Base-by-base conservation (phyloP, 2,113 vertebrate species). In the Hydrochoerus hydrochaeris region DNA sequence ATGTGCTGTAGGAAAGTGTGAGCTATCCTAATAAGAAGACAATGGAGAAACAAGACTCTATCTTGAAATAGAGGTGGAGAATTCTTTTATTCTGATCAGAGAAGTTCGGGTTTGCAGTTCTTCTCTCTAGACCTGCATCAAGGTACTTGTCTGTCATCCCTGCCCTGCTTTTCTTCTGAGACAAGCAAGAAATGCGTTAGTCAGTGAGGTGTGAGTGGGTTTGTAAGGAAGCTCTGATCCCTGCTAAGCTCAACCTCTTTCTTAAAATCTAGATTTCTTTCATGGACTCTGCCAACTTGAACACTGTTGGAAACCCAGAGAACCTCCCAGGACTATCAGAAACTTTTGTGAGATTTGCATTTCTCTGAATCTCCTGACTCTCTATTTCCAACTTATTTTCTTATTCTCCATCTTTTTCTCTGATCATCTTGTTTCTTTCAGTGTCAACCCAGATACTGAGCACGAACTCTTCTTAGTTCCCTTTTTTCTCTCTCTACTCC, bases 171-270 rank as follows among this genome's bases (percentile, higher is more conserved):
- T 75, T 62, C 52, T 80, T 71, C 26, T 49, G 49, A 96, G 20
- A 20, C 1, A 46, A 28, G 32, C 24, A 60, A 54, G 58, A 71
- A 95, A 85, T n/a, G 12, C 10, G 5, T 77, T 7, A 67, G n/a
- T 77, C 10, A 67, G n/a, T 65, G 38, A n/a, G 7, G 24, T 44
- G 1, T 0, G 1, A 19, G 8, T 58, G 16, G 12, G 1, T 26
- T 49, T 86, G n/a, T 54, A 90, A n/a, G 46, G 35, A 84, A 71
- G 44, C 32, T 89, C 38, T 86, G 60, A 46, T 0, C 4, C 63
- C 52, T 65, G 7, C 35, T 11, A 49, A 75, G 30, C 49, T 69
- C 41, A 58, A 35, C 14, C 3, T 85, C n/a, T 54, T 65, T 52
- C 41, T 69, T 57, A 77, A 86, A 60, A 71, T 78, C 26, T 22